These are phyloP conservation scores for Anoura caudifer DNA, from an alignment of 2,113 vertebrate species.

Conservation along the genomic window DNA sequence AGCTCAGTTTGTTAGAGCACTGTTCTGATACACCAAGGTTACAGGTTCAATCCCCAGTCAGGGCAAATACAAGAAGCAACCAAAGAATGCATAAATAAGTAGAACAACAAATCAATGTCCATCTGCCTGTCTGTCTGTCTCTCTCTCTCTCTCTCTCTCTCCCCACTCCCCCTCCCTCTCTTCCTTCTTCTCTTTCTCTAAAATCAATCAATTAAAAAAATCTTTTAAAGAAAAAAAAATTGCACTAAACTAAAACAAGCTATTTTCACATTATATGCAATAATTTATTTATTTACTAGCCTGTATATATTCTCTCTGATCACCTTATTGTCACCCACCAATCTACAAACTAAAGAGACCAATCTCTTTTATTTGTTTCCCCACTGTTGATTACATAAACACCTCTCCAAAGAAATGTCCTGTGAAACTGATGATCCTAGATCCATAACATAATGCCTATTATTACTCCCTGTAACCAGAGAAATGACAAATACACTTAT, in stretches of 20 bases:
- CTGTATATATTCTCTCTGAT: not conserved
- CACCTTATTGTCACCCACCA: not conserved
- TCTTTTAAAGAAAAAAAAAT: too few relatives aligned
- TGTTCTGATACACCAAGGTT: too few relatives aligned
- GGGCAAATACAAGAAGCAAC: too few relatives aligned
- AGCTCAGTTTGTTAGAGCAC: too few relatives aligned
- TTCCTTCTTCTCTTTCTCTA: too few relatives aligned
- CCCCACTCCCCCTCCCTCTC: too few relatives aligned
- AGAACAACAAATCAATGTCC: too few relatives aligned
- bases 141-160: too few relatives aligned
- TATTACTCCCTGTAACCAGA: not conserved
- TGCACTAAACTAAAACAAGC: not conserved
- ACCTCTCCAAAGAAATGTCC: not conserved
- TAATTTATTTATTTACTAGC: not conserved
- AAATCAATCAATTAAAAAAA: too few relatives aligned
- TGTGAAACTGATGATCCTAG: not conserved
- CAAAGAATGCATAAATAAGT: too few relatives aligned
- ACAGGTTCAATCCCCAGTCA: too few relatives aligned
- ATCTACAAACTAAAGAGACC: slow-evolving; percentile 15
- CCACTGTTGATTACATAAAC: not conserved
- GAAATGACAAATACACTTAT: not conserved
- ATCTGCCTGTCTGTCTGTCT: too few relatives aligned
- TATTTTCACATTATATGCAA: not conserved
- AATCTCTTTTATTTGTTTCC: slow-evolving; percentile 12
- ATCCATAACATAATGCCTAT: not conserved